Percentiles rank a stretch among this genome's conserved stretches.
These are phyloP conservation scores for Scrobipalpa costella DNA, from an alignment of 2,888 invertebrate genomes.

Conservation along the genomic window DNA sequence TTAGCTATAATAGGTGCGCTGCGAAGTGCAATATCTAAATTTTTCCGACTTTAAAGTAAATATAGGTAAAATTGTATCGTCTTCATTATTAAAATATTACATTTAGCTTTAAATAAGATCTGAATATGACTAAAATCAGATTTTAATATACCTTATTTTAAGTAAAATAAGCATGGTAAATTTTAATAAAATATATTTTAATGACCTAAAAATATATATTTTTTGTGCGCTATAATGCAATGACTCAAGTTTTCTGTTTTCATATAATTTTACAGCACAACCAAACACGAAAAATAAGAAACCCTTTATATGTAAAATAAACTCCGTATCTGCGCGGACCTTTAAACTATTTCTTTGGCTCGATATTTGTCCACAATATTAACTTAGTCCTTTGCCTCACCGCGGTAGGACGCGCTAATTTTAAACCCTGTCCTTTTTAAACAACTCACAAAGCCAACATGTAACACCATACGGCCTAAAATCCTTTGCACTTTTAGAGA, in stretches of 20 bases:
- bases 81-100: too few species aligned
- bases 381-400: slow-evolving; percentile 55
- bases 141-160: too few species aligned
- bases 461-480: slow-evolving; percentile 42
- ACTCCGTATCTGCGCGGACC: slow-evolving; percentile 1
- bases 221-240: not conserved
- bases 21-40: not conserved
- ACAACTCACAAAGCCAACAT: slow-evolving; percentile 63
- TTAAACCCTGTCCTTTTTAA: slow-evolving; percentile 63
- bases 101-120: too few species aligned
- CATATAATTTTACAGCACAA: not conserved
- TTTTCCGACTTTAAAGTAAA: not conserved
- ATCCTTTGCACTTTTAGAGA: slow-evolving; percentile 32
- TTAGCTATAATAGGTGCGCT: not conserved
- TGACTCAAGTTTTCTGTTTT: not conserved
- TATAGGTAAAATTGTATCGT: too few species aligned
- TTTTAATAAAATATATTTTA: too few species aligned
- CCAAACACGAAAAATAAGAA: not conserved
- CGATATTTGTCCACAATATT: slow-evolving; percentile 45
- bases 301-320: slow-evolving; percentile 5
- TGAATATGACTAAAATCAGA: too few species aligned
- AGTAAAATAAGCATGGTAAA: too few species aligned
- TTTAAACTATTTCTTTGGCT: slow-evolving; percentile 27
- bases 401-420: slow-evolving; percentile 77
- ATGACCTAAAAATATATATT: too few species aligned